phyloP scores from a whole-genome alignment of 2,797 vertebrate genomes.

The Aselliscus stoliczkanus region DNA sequence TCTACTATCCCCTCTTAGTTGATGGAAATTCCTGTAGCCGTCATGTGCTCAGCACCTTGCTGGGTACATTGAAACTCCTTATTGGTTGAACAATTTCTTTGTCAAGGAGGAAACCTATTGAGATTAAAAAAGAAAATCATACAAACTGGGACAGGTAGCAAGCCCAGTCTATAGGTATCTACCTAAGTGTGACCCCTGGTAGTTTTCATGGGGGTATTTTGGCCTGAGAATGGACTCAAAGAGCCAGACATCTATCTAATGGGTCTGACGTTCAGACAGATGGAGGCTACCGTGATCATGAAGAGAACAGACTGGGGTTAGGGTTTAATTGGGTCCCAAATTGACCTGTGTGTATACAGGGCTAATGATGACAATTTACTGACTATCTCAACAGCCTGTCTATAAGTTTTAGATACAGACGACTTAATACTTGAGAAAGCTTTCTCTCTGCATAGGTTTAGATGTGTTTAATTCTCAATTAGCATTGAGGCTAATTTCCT shows the following conservation, averaged over 20 bases:
- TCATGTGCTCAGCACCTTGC: background rate
- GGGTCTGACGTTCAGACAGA: background rate
- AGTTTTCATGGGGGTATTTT: background rate
- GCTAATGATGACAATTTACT: background rate
- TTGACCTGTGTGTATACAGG: background rate
- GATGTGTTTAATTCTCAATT: background rate
- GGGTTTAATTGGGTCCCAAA: background rate
- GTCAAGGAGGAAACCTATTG: background rate
- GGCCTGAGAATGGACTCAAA: background rate
- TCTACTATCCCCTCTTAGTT: rapidly evolving
- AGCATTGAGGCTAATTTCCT: background rate
- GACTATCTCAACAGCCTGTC: background rate
- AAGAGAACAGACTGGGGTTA: background rate
- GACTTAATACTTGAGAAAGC: background rate
- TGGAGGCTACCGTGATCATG: background rate
- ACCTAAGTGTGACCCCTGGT: background rate
- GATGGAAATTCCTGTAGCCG: background rate
- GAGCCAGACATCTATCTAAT: too few species aligned
- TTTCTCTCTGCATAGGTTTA: background rate
- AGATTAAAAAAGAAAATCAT: background rate
- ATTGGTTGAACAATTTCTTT: background rate
- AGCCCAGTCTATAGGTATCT: background rate
- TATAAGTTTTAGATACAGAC: background rate
- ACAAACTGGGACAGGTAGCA: background rate
- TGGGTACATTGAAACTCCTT: background rate